Percentiles rank a stretch among this genome's conserved stretches.
Conservation (phyloP, 2,797 vertebrate genomes). For the Sebastes minor region DNA sequence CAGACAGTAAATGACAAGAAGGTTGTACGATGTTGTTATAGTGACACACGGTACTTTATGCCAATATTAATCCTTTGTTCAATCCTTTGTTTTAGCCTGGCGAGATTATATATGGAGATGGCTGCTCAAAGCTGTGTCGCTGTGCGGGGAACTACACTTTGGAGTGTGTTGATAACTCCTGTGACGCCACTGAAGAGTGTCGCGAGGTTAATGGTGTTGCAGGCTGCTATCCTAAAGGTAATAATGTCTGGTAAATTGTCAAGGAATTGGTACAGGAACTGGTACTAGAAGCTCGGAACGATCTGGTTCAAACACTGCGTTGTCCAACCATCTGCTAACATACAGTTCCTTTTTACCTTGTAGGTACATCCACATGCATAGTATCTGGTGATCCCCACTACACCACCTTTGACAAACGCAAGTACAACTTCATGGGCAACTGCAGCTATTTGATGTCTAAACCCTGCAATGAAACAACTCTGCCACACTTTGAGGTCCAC, state of each 20-base stretch:
- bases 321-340: not conserved
- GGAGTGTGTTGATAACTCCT: conserved; percentile 80
- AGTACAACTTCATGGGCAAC: conserved; percentile 85
- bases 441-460: conserved; percentile 83
- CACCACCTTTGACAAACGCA: conserved; percentile 79
- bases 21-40: not conserved
- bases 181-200: conserved; percentile 81
- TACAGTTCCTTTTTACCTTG: not conserved
- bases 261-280: not conserved
- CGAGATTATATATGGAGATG: conserved; percentile 74
- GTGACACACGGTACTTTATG: not conserved
- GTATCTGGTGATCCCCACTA: conserved; percentile 83
- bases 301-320: not conserved
- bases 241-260: not conserved
- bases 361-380: conserved; percentile 76
- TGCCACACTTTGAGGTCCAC: conserved; percentile 80
- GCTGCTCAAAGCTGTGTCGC: conserved; percentile 79
- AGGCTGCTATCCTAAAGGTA: conserved; percentile 84
- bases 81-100: conserved; percentile 62
- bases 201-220: conserved; percentile 68
- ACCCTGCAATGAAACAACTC: conserved; percentile 72
- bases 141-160: conserved; percentile 83
- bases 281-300: not conserved
- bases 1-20: not conserved
- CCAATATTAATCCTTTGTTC: not conserved